Evolutionary conservation across 2,113 vertebrate genomes (phyloP).

Genomic region (Climacteris rufus): DNA sequence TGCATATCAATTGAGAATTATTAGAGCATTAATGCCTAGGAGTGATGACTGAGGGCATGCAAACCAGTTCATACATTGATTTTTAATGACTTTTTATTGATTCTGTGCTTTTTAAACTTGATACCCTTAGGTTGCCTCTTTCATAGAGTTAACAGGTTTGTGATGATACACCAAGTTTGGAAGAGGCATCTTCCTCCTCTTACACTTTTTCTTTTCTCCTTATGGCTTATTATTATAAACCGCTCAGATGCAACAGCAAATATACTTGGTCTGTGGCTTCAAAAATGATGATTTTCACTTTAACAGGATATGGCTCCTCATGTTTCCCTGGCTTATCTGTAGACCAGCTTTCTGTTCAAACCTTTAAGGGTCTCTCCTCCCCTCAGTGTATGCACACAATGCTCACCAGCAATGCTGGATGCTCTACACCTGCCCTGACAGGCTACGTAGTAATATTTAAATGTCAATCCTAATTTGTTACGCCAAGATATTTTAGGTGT

Average conservation of each 20-base stretch:
- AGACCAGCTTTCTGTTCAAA: constrained; percentile 22
- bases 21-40: constrained; percentile 72
- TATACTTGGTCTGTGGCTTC: background rate
- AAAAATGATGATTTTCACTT: constrained; percentile 4
- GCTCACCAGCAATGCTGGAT: constrained; percentile 1
- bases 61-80: constrained; percentile 70
- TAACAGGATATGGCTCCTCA: background rate
- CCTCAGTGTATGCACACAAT: background rate
- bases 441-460: constrained; percentile 19
- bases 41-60: constrained; percentile 71
- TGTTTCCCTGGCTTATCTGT: background rate
- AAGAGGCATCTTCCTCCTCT: background rate
- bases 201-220: background rate
- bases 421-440: background rate
- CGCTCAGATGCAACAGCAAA: background rate
- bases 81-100: constrained; percentile 81
- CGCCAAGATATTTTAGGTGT: background rate
- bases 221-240: background rate
- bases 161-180: background rate
- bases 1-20: constrained; percentile 75
- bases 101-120: constrained; percentile 71
- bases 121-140: constrained; percentile 62
- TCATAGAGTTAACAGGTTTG: constrained; percentile 37
- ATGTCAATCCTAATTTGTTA: constrained; percentile 29
- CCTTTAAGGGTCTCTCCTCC: background rate